Base-by-base conservation (phyloP, 2,113 vertebrate species). In the Indicator maculatus region DNA sequence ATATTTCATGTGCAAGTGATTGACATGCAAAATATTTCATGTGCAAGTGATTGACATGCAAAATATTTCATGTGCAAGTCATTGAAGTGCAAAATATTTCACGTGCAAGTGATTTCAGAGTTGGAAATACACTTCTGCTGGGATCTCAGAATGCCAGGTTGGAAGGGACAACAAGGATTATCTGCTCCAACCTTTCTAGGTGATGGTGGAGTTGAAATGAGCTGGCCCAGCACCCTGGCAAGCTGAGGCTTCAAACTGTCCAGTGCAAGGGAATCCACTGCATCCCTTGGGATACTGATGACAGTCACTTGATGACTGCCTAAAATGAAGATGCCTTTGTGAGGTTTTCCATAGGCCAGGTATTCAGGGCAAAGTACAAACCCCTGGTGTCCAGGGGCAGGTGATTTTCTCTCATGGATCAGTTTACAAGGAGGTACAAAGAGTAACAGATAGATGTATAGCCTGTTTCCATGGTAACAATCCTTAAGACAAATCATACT, bases 381-480 rank as follows among this genome's bases (percentile, higher is more conserved):
- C 26, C 47, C 26, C 47, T 38, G 70, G 12, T 39, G 67, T 18
- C 18, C 67, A 52, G 27, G 67, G 41, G 38, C 33, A 3, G 21
- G 59, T 20, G 44, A 36, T 53, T 79, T 67, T 63, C 58, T 72
- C 75, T 85, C 66, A 2, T 8, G 39, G 67, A 53, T 65, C 58
- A 9, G 33, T 41, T 83, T 53, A 1, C 53, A 24, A 72, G 67
- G 71, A 31, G 60, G 58, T 27, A n/a, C 9, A 23, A 64, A 60
- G n/a, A 31, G 30, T 12, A 56, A 39, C 18, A 60, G 38, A 89
- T 20, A 47, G 71, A 73, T 41, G 59, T 63, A 61, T 64, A 58
- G 20, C 7, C 86, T 83, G 94, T 95, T 93, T 61, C 92, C 67
- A 70, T 60, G 72, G 89, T 16, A 88, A 80, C 93, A 63, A 59